Evolutionary conservation across 2,113 vertebrate species (phyloP), one percentile per base, ranked within the genome.

Genomic region (Pygoscelis antarcticus): DNA sequence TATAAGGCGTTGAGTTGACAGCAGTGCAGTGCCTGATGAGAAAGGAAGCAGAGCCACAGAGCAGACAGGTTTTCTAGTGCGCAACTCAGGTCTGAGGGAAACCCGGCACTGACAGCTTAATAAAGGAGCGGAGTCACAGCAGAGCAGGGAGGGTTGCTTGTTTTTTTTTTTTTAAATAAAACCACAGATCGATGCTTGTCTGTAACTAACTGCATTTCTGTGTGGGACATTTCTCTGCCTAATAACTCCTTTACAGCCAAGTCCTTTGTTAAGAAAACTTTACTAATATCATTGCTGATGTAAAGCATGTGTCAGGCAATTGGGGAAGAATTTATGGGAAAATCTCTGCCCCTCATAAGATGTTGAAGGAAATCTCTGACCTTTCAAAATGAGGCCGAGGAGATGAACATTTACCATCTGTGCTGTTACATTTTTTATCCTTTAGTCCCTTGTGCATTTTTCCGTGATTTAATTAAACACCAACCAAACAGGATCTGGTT

Each of bases 1-100:
- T 21, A 2, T 8, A 13, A 46, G 57, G 57, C 2, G 6, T 16
- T 13, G 38, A 27, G 55, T 3, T 0, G 22, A 26, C 47, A 55
- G 76, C 57, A 12, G 1, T 7, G 74, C 20, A 2, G 19, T 34
- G 27, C 47, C 64, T 34, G 66, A 10, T 15, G 57, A 40, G 57
- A 14, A 25, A 30, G 42, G 40, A 4, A 30, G 49, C 16, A 10
- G 32, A 26, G 26, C 22, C 40, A 6, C 29, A 8, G 27, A 22
- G 34, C 22, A 26, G 61, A 12, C 1, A 1, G 1, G 9, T 38
- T 27, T 68, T 30, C 42, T 22, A 12, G 36, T 32, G 21, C 36
- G 8, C n/a, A 18, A 9, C 20, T 7, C 12, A 4, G 44, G 52
- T n/a, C 64, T 27, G 40, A 57, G 55, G 69, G 34, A 55, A 61